Evolutionary conservation across 2,888 invertebrate genomes (phyloP).

Genomic region (Limnephilus marmoratus): DNA sequence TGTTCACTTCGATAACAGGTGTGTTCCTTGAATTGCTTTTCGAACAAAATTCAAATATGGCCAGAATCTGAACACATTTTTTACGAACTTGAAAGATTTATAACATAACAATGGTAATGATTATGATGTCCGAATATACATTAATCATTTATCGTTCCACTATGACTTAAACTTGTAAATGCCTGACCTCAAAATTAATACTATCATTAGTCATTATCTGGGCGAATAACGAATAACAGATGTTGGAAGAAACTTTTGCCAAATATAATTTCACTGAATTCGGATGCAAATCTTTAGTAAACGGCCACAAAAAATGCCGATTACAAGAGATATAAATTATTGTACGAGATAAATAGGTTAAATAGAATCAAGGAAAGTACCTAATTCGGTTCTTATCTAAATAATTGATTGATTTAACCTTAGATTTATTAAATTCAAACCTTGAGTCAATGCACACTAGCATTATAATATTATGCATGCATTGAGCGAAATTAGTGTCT

Average conservation of each 20-base stretch:
- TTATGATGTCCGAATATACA: neutral
- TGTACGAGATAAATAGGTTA: neutral
- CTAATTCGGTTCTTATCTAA: neutral
- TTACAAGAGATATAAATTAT: neutral
- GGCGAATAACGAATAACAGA: neutral
- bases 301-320: neutral
- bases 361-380: neutral
- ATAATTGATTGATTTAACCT: neutral
- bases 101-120: neutral
- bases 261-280: neutral
- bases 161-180: neutral
- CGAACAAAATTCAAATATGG: neutral
- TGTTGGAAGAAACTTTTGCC: neutral
- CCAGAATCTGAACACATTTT: neutral
- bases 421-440: neutral
- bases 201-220: conserved; percentile 10
- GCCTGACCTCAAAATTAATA: neutral
- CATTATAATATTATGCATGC: neutral
- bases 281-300: neutral
- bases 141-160: neutral
- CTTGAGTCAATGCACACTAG: neutral
- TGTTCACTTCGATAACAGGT: too few species aligned
- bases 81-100: neutral
- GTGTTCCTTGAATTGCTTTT: neutral
- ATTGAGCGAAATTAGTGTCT: neutral